Base-by-base conservation (phyloP, 1,140 invertebrate genomes). In the Anoplophora glabripennis region DNA sequence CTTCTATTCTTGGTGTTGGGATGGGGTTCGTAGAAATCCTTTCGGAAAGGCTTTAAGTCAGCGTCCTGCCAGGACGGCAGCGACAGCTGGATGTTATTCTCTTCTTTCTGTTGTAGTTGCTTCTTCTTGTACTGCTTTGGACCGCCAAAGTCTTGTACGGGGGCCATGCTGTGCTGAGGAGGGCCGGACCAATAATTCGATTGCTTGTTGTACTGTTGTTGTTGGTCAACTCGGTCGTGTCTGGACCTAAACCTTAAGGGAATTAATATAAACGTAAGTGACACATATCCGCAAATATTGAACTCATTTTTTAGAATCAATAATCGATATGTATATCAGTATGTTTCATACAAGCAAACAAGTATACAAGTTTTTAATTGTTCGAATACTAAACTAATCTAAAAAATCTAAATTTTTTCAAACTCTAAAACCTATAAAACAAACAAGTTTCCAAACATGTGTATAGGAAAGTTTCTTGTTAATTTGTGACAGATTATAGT, bases 1-100 rank as follows among this genome's bases (percentile, higher is more conserved):
- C 84, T 80, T 64, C 89, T 83, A 36, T 81, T 83, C 37, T 88
- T 71, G 12, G 92, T 87, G 78, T 88, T 87, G 3, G 84, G 81
- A 76, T 93, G 89, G 46, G 93, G 90, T 56, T 86, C 81, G 75
- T 98, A 98, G 71, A 98, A 93, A 77, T 96, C 89, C 78, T 98
- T 98, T 57, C 88, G 82, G 74, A 98, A 96, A 35, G 88, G 86
- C 62, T 87, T 84, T 18, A 98, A 76, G 53, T 86, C 83, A 14
- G 77, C 74, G 55, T 88, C 71, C 64, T 94, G 90, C 93, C 94
- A 98, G 57, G 83, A 83, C 7, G 92, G 92, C 72, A 92, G 93
- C 4, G 89, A 82, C 40, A 96, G 75, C 48, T 82, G 82, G 52
- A 89, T 87, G n/a, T n/a, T n/a, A 47, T 93, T 93, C 17, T 91